Conservation (phyloP, 2,888 invertebrate genomes). For the Polyommatus icarus region DNA sequence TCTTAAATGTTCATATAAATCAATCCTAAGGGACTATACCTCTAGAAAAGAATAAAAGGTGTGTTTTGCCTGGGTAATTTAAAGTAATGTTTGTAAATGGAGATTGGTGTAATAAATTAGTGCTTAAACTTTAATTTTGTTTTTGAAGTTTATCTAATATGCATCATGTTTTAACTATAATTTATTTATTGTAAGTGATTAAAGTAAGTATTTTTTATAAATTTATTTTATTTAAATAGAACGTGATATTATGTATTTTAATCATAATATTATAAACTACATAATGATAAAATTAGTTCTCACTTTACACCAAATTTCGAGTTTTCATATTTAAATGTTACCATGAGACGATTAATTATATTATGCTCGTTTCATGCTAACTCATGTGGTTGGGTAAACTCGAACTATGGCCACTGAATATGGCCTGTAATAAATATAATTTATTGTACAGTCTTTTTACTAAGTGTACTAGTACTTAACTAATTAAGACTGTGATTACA, state of each 20-base stretch:
- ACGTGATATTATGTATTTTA: not conserved
- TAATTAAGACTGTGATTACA: conserved; percentile 49
- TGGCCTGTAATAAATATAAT: not conserved
- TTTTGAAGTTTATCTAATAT: not conserved
- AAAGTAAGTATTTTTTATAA: conserved; percentile 37
- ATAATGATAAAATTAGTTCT: not conserved
- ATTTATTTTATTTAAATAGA: not conserved
- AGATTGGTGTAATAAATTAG: not conserved
- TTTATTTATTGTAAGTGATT: conserved; percentile 41
- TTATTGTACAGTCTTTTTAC: not conserved
- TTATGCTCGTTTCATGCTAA: too few relatives aligned
- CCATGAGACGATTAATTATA: too few relatives aligned
- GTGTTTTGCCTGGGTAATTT: not conserved
- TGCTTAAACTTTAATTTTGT: not conserved
- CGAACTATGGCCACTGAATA: too few relatives aligned
- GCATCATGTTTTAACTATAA: conserved; percentile 30
- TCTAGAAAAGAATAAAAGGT: not conserved
- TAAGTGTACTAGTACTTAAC: not conserved
- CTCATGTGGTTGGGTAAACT: too few relatives aligned
- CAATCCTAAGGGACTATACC: too few relatives aligned
- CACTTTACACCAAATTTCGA: not conserved
- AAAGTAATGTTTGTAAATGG: not conserved
- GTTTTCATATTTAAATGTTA: not conserved
- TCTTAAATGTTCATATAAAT: too few relatives aligned
- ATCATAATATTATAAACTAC: not conserved